Evolutionary conservation across 1,140 invertebrate genomes (phyloP).

Genomic region (Rhynchophorus ferrugineus): DNA sequence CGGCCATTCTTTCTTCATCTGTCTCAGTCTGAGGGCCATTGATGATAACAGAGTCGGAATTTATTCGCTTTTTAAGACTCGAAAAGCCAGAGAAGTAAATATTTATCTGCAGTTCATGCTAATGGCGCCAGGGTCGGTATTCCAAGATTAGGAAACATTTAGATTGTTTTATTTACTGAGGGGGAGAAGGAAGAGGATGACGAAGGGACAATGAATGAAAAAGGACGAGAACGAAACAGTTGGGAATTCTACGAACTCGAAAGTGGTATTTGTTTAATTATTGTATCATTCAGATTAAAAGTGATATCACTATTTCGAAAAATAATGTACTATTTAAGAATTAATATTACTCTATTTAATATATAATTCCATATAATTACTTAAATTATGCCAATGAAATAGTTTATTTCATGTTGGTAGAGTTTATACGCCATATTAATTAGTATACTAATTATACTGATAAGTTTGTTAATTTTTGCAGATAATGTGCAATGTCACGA

Average conservation of each 20-base stretch:
- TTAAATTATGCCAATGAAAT: too few species aligned
- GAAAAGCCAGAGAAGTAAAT: not conserved
- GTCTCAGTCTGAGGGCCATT: not conserved
- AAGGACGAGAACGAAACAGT: not conserved
- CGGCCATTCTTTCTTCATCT: not conserved
- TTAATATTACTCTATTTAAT: not conserved
- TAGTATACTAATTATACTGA: too few species aligned
- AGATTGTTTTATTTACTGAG: not conserved
- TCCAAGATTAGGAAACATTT: not conserved
- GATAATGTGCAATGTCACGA: too few species aligned
- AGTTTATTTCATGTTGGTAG: too few species aligned
- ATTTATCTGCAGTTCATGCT: not conserved
- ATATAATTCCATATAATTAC: too few species aligned
- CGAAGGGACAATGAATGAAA: not conserved
- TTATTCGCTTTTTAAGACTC: not conserved
- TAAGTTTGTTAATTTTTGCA: too few species aligned
- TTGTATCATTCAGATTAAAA: not conserved
- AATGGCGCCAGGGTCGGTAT: not conserved
- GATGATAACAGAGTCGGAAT: not conserved
- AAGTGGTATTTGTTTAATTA: not conserved
- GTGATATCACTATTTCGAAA: not conserved
- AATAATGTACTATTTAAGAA: not conserved
- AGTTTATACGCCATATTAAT: too few species aligned
- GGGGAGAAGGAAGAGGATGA: too few species aligned
- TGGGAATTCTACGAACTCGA: not conserved